Evolutionary conservation across 2,797 vertebrate species (phyloP).

Genomic region (Paratrypauchen microcephalus): DNA sequence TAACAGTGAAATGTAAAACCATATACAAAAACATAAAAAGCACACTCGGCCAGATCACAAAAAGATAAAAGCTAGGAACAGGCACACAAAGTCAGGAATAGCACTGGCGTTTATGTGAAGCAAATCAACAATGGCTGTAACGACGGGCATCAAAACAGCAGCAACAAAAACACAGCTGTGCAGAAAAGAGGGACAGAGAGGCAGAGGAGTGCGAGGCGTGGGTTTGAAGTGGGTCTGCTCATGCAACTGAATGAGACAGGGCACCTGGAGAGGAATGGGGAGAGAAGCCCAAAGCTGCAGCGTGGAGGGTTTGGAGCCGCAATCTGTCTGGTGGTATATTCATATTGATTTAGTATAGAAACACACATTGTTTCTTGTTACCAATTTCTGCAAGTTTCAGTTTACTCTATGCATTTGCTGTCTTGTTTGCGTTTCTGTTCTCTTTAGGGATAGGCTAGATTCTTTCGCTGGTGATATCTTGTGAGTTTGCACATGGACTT

Average conservation of each 20-base stretch:
- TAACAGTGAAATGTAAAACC: constrained; percentile 26
- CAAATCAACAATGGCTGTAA: constrained; percentile 49
- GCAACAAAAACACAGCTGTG: constrained; percentile 59
- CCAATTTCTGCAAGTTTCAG: not conserved
- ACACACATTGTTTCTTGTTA: not conserved
- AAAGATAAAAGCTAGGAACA: constrained; percentile 52
- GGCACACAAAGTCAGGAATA: constrained; percentile 49
- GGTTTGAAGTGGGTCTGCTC: constrained; percentile 61
- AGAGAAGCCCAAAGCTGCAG: constrained; percentile 13
- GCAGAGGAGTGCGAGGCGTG: constrained; percentile 48
- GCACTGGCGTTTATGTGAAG: constrained; percentile 42
- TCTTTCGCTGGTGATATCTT: no score
- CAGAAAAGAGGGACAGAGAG: constrained; percentile 56
- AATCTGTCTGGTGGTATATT: not conserved
- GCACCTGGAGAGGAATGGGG: constrained; percentile 48
- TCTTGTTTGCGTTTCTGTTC: not conserved
- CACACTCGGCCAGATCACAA: constrained; percentile 26
- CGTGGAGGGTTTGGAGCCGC: not conserved
- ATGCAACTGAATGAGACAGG: constrained; percentile 61
- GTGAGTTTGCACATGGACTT: no score
- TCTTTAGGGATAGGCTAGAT: not conserved
- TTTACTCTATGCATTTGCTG: not conserved
- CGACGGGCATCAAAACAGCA: constrained; percentile 48
- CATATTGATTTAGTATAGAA: not conserved
- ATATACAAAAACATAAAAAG: constrained; percentile 29